These are phyloP conservation scores for Stegastes partitus DNA, from an alignment of 2,113 vertebrate species.

Conservation along the genomic window DNA sequence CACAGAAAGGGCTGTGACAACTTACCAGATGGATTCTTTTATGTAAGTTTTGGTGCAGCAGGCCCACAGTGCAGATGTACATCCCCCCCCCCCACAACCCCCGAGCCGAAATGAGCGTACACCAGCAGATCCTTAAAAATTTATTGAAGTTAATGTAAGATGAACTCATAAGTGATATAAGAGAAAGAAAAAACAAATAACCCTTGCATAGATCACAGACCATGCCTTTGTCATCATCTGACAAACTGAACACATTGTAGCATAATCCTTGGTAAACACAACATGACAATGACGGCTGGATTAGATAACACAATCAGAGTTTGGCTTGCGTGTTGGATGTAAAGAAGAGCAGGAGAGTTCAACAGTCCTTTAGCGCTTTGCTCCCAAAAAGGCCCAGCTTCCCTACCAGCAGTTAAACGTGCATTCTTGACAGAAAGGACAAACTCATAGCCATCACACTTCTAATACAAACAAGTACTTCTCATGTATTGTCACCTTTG, in stretches of 20 bases:
- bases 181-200: conserved; percentile 79
- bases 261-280: conserved; percentile 75
- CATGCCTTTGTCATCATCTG: conserved; percentile 90
- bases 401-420: conserved; percentile 47
- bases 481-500: conserved; percentile 45
- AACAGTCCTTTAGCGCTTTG: conserved; percentile 68
- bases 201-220: conserved; percentile 97
- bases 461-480: conserved; percentile 51
- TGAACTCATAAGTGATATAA: conserved; percentile 92
- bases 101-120: conserved; percentile 64
- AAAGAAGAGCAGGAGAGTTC: conserved; percentile 66
- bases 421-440: conserved; percentile 60
- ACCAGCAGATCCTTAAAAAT: conserved; percentile 95
- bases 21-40: conserved; percentile 22
- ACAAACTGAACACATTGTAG: conserved; percentile 84
- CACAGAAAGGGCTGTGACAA: conserved; percentile 4
- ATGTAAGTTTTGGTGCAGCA: background rate
- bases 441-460: conserved; percentile 49
- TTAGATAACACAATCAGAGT: conserved; percentile 66
- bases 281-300: conserved; percentile 70
- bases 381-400: conserved; percentile 54
- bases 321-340: conserved; percentile 70
- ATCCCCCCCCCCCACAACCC: conserved; percentile 16
- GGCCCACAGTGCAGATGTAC: background rate
- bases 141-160: conserved; percentile 94